Evolutionary conservation across 1,140 invertebrate species (phyloP).

Genomic region (Venturia canescens): DNA sequence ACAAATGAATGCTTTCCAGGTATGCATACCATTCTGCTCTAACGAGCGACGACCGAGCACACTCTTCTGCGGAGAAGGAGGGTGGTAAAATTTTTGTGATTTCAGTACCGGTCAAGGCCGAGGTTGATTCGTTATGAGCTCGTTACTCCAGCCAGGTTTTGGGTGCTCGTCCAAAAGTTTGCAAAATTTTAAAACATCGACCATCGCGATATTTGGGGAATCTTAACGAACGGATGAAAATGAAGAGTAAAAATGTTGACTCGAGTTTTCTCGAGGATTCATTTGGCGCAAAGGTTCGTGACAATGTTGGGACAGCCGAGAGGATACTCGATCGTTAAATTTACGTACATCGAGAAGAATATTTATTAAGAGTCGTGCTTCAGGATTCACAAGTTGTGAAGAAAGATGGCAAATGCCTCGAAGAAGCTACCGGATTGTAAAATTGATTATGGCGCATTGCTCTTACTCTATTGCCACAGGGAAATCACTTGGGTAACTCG

Average conservation of each 20-base stretch:
- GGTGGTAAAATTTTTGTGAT: conserved; percentile 19
- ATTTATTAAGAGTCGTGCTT: conserved; percentile 32
- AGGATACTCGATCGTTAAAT: conserved; percentile 9
- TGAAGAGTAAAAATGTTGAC: not conserved
- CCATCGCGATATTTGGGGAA: not conserved
- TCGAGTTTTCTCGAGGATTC: not conserved
- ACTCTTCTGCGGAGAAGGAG: conserved; percentile 12
- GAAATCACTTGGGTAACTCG: conserved; percentile 31
- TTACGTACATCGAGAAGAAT: conserved; percentile 31
- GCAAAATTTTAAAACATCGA: not conserved
- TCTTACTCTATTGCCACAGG: not conserved
- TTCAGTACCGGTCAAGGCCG: conserved; percentile 26
- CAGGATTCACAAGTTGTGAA: conserved; percentile 3
- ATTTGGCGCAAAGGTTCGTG: not conserved
- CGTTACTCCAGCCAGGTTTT: not conserved
- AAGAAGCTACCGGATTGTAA: conserved; percentile 37
- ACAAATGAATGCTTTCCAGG: conserved; percentile 26
- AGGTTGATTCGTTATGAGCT: conserved; percentile 23
- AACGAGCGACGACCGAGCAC: conserved; percentile 23
- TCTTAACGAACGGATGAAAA: not conserved
- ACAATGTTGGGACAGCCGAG: not conserved
- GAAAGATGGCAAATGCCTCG: not conserved
- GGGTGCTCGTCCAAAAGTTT: too few species aligned
- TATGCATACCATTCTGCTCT: conserved; percentile 44
- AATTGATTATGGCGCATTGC: conserved; percentile 19